Evolutionary conservation across 2,797 vertebrate genomes (phyloP).

Genomic region (Lithobates pipiens): DNA sequence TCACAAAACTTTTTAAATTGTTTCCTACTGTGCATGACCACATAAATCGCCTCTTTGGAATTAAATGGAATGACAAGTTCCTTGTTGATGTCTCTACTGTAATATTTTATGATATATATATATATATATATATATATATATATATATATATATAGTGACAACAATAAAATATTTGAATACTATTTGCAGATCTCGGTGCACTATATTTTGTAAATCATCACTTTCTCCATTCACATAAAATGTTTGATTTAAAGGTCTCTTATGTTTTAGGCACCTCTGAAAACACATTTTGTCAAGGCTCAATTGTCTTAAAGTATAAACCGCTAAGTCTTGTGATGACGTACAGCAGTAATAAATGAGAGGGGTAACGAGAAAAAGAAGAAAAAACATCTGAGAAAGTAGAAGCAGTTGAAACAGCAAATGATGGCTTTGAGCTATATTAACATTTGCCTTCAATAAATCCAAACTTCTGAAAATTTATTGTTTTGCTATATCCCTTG

Average conservation of each 20-base stretch:
- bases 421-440: conserved; percentile 19
- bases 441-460: conserved; percentile 57
- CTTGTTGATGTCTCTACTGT: not conserved
- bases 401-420: conserved; percentile 39
- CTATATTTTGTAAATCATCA: not conserved
- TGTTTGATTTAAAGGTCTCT: not conserved
- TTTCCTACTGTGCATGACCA: not conserved
- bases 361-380: conserved; percentile 3
- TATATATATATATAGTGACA: not conserved
- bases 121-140: no score
- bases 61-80: not conserved
- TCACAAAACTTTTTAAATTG: not conserved
- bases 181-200: not conserved
- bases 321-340: conserved; percentile 20
- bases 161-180: not conserved
- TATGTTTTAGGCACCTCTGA: not conserved
- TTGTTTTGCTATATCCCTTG: conserved; percentile 36
- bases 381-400: conserved; percentile 23
- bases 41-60: not conserved
- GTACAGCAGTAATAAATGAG: conserved; percentile 17
- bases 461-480: conserved; percentile 39
- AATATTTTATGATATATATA: not conserved
- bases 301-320: conserved; percentile 18
- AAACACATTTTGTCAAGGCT: not conserved
- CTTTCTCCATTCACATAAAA: not conserved